These are phyloP conservation scores for Acrossocheilus wenchowensis DNA, from an alignment of 2,797 vertebrate genomes.

Conservation along the genomic window DNA sequence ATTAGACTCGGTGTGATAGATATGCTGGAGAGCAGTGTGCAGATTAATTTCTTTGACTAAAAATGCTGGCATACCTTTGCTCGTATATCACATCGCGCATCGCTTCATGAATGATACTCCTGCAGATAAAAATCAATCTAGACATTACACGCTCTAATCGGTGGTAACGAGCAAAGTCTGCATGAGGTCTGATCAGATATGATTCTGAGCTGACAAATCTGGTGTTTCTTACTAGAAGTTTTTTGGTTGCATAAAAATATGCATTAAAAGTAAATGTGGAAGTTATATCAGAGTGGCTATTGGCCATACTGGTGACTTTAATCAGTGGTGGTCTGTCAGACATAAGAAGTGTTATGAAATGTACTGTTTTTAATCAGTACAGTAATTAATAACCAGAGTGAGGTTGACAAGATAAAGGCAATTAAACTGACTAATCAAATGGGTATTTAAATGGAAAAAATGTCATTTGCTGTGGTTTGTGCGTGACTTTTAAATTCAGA, in stretches of 20 bases:
- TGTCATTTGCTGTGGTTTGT: background rate
- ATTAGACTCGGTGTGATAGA: constrained; percentile 18
- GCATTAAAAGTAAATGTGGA: background rate
- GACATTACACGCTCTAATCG: constrained; percentile 19
- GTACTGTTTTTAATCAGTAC: background rate
- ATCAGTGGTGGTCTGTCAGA: background rate
- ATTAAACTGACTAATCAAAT: background rate
- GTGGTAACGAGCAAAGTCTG: constrained; percentile 5
- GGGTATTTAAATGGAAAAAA: background rate
- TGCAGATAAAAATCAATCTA: constrained; percentile 38
- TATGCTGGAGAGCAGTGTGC: background rate
- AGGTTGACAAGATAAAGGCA: background rate
- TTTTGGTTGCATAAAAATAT: background rate
- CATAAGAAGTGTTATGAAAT: background rate
- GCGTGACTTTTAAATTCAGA: background rate
- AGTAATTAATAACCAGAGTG: background rate
- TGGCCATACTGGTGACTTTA: background rate
- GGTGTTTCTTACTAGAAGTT: background rate
- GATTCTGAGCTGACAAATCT: constrained; percentile 16
- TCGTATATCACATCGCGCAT: background rate
- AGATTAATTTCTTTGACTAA: constrained; percentile 32
- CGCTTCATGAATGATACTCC: constrained; percentile 1
- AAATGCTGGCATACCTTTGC: background rate
- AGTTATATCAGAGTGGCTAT: background rate
- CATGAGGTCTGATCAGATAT: background rate